phyloP scores from a whole-genome alignment of 2,797 vertebrate genomes.

The Argentina silus region DNA sequence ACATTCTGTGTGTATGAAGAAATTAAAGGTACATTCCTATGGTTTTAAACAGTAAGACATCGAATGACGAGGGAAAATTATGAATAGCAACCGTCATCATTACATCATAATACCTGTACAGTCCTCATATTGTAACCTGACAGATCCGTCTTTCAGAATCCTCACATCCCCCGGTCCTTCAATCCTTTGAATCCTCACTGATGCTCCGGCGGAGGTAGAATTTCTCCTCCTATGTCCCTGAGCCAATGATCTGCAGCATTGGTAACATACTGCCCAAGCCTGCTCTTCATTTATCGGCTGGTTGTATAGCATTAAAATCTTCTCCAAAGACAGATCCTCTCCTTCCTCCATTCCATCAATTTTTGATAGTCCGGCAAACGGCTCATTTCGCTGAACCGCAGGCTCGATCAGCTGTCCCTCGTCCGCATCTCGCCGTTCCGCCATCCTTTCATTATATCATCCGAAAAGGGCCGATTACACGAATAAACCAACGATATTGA shows the following conservation, averaged over 20 bases:
- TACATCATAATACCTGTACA: conserved; percentile 66
- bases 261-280: conserved; percentile 97
- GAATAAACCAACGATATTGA: conserved; percentile 31
- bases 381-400: conserved; percentile 53
- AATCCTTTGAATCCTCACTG: conserved; percentile 52
- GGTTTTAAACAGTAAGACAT: neutral
- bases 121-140: conserved; percentile 65
- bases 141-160: conserved; percentile 84
- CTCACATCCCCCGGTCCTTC: conserved; percentile 78
- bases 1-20: too few species aligned
- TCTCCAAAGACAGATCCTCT: conserved; percentile 84
- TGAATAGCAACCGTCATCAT: neutral
- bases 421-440: conserved; percentile 68
- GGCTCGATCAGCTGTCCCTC: conserved; percentile 60
- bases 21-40: too few species aligned
- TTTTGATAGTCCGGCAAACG: conserved; percentile 42
- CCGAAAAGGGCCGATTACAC: conserved; percentile 53
- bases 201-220: conserved; percentile 54
- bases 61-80: neutral
- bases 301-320: conserved; percentile 88
- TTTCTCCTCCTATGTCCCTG: conserved; percentile 46
- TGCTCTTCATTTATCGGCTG: conserved; percentile 98
- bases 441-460: conserved; percentile 79
- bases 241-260: conserved; percentile 85
- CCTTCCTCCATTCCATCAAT: conserved; percentile 62